Conservation (phyloP, 2,113 vertebrate species). For the Limnothrissa miodon region DNA sequence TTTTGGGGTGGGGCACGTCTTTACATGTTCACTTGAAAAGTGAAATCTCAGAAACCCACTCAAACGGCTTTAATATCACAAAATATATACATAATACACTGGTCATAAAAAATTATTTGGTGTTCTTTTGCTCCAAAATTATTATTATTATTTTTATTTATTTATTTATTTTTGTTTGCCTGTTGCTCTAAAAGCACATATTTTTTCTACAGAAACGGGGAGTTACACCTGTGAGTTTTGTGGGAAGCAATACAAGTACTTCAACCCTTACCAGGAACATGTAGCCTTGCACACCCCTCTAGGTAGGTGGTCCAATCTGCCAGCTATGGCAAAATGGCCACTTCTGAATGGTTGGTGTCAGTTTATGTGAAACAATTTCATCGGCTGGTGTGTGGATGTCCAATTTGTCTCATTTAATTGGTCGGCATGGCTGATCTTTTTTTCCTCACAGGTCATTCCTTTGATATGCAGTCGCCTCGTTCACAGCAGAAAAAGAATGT, state of each 20-base stretch:
- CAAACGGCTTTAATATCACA: too few species aligned
- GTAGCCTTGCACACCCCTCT: slow-evolving; percentile 97
- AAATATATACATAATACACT: too few species aligned
- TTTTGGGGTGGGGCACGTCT: too few species aligned
- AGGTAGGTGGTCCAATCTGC: slow-evolving; percentile 68
- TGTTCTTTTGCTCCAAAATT: neutral
- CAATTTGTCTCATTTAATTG: slow-evolving; percentile 1
- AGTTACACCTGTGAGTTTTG: slow-evolving; percentile 97
- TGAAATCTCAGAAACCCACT: too few species aligned
- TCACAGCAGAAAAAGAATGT: slow-evolving; percentile 62
- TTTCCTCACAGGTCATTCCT: slow-evolving; percentile 53
- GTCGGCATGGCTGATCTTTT: neutral
- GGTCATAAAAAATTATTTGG: too few species aligned
- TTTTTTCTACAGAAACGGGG: slow-evolving; percentile 83
- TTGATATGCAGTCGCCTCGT: slow-evolving; percentile 63
- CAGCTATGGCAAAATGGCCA: neutral
- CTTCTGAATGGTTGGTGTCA: neutral
- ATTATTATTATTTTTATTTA: too few species aligned
- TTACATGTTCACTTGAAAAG: too few species aligned
- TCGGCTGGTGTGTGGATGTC: neutral
- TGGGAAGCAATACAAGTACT: slow-evolving; percentile 99
- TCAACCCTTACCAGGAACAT: slow-evolving; percentile 97
- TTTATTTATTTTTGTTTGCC: neutral
- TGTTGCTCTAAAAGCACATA: neutral
- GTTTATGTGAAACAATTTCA: neutral